phyloP scores from a whole-genome alignment of 2,888 invertebrate genomes.

The Ichneumon xanthorius region DNA sequence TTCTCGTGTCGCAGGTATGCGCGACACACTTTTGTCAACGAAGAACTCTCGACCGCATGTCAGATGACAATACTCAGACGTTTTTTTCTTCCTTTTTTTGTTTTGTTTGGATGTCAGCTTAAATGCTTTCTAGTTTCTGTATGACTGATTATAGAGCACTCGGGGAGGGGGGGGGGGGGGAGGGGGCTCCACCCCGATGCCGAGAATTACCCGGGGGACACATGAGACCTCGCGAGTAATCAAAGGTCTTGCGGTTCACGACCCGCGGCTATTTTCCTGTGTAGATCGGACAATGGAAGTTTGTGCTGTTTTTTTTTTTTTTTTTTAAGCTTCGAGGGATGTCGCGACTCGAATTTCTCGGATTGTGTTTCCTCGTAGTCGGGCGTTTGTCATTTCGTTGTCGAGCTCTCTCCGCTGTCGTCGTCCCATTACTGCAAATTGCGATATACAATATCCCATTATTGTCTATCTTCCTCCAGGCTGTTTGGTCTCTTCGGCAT shows the following conservation, averaged over 20 bases:
- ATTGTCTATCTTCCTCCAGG: not conserved
- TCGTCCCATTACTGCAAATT: conserved; percentile 62
- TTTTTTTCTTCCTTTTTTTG: not conserved
- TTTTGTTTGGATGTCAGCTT: conserved; percentile 40
- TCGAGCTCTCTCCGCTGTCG: conserved; percentile 45
- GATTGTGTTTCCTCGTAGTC: conserved; percentile 53
- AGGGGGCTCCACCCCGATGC: conserved; percentile 39
- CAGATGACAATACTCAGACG: conserved; percentile 56
- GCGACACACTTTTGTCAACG: conserved; percentile 61
- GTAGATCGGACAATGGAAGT: conserved; percentile 55
- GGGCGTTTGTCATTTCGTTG: conserved; percentile 63
- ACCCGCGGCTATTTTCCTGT: conserved; percentile 56
- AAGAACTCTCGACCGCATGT: conserved; percentile 39
- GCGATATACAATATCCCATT: conserved; percentile 51
- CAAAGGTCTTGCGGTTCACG: conserved; percentile 53
- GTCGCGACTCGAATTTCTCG: conserved; percentile 59
- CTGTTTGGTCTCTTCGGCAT: conserved; percentile 10
- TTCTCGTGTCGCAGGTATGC: conserved; percentile 26
- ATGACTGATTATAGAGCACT: conserved; percentile 59
- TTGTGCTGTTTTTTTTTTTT: conserved; percentile 33
- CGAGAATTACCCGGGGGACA: conserved; percentile 40
- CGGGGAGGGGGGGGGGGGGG: conserved; percentile 30
- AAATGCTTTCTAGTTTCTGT: conserved; percentile 53
- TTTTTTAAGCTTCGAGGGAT: conserved; percentile 39
- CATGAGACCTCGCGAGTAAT: conserved; percentile 52